A percentile compares a stretch with the other conserved stretches of the same genome.
Conservation (phyloP, 2,113 vertebrate species). For the Recurvirostra avosetta region DNA sequence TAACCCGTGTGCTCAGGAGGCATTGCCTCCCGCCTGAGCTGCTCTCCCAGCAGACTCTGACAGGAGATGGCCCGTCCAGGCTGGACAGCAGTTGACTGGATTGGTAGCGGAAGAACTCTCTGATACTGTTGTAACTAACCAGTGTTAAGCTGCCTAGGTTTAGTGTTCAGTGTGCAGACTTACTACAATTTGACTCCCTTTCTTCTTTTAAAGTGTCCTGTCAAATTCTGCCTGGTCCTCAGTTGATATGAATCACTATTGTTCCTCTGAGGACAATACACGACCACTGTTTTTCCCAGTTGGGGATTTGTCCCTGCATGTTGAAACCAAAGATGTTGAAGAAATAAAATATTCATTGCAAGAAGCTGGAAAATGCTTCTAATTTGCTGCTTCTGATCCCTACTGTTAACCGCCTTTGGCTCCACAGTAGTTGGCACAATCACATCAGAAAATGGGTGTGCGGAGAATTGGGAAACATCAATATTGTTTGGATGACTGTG, state of each 20-base stretch:
- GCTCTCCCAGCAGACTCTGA: not conserved
- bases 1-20: not conserved
- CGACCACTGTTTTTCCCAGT: not conserved
- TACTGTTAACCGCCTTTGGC: not conserved
- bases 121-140: not conserved
- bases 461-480: not conserved
- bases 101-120: not conserved
- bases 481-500: not conserved
- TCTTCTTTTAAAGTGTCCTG: not conserved
- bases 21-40: not conserved
- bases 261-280: not conserved
- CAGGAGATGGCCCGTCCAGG: not conserved
- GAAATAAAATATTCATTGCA: constrained; percentile 4
- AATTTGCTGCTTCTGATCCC: constrained; percentile 5
- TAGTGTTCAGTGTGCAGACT: not conserved
- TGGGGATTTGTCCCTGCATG: not conserved
- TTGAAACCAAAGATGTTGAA: not conserved
- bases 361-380: not conserved
- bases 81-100: not conserved
- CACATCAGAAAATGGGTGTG: not conserved
- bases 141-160: not conserved
- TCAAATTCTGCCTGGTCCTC: not conserved
- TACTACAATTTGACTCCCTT: not conserved
- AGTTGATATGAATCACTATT: not conserved
- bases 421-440: not conserved